Evolutionary conservation across 2,888 invertebrate species (phyloP), one percentile per base, ranked within the genome.

Genomic region (Lycia hirtaria): DNA sequence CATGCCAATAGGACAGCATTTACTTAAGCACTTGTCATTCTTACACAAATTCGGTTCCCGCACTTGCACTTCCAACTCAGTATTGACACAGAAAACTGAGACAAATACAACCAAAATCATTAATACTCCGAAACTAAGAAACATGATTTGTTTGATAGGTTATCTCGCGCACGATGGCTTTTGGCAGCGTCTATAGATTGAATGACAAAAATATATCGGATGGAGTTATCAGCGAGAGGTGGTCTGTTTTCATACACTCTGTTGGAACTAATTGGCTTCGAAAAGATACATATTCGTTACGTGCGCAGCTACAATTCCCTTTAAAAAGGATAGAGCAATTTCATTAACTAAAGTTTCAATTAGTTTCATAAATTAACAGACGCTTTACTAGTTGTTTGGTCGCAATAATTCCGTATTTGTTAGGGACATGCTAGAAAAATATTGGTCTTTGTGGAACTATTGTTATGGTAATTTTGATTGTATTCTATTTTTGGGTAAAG

Each of bases 1-100:
- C 20, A 72, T 72, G 0, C 69, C 73, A n/a, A 65, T 33, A 0
- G 78, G 76, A 30, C 83, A 84, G 58, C 85, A 85, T 58, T 84
- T 84, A 14, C 72, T 72, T 0, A 84, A 38, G 67, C 78, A 84
- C 5, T 41, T 40, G 4, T 57, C 64, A n/a, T 43, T 57, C 10
- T 48, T 40, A 62, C 76, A 73, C 49, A 50, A 40, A 55, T 65
- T 65, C 17, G 12, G 12, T 22, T 41, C 41, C 5, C 58, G 50
- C 19, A 60, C 44, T 48, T 57, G 12, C 15, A 52, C 48, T 57
- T 32, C 51, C 1, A 41, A 3, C 10, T 41, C 44, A 44, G 37
- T 64, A 59, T 65, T 64, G 1, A 10, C 30, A 48, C 41, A 24
- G 1, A 30, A 22, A 4, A 37, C 19, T 2, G 37, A 19, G 5